Evolutionary conservation across 2,888 invertebrate genomes (phyloP).

Genomic region (Platerodrilus igneus): DNA sequence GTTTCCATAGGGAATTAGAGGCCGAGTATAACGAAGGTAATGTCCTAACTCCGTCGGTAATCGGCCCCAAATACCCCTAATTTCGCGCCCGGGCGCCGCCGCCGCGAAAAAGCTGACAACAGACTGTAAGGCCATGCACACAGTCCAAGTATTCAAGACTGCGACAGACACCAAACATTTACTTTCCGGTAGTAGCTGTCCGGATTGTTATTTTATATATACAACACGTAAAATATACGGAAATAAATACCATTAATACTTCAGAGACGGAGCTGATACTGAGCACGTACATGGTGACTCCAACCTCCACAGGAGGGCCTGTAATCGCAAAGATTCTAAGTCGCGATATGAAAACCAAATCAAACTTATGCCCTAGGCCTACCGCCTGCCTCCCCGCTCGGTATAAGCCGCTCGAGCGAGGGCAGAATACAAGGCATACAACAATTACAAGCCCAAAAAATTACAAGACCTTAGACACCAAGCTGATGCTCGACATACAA

Average conservation of each 20-base stretch:
- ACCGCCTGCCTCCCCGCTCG: constrained; percentile 40
- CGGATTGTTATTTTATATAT: constrained; percentile 24
- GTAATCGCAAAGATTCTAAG: constrained; percentile 51
- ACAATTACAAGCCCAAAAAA: constrained; percentile 51
- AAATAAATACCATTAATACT: constrained; percentile 83
- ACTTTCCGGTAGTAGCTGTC: constrained; percentile 27
- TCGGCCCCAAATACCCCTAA: constrained; percentile 27
- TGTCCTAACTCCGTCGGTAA: constrained; percentile 32
- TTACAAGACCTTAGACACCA: constrained; percentile 97
- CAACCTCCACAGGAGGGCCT: constrained; percentile 96
- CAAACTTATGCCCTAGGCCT: constrained; percentile 44
- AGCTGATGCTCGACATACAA: constrained; percentile 97
- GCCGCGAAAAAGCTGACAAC: constrained; percentile 36
- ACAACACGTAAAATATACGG: constrained; percentile 30
- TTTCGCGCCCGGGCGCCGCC: constrained; percentile 32
- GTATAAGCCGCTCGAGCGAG: constrained; percentile 36
- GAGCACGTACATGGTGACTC: constrained; percentile 97
- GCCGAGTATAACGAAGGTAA: constrained; percentile 45
- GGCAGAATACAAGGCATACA: constrained; percentile 37
- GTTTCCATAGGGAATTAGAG: constrained; percentile 71
- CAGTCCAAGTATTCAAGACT: constrained; percentile 59
- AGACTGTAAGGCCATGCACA: constrained; percentile 53
- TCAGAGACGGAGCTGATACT: constrained; percentile 98
- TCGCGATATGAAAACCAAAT: constrained; percentile 38
- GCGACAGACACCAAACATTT: constrained; percentile 45